A percentile compares a stretch with the other conserved stretches of the same genome.
phyloP scores from a whole-genome alignment of 2,797 vertebrate genomes.

The Pitangus sulphuratus region DNA sequence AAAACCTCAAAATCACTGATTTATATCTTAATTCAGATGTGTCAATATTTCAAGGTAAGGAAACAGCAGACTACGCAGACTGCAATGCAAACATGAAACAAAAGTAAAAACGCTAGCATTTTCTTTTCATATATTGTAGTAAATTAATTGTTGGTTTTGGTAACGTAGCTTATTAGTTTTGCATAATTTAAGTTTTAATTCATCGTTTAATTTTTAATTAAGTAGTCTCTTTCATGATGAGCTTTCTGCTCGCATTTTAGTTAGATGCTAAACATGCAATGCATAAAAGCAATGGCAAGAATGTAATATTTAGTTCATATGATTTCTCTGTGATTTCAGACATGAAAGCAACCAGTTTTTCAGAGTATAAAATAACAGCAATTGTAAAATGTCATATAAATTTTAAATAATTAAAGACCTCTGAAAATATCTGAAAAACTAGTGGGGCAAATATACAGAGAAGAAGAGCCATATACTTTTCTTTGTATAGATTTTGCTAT shows the following conservation, averaged over 20 bases:
- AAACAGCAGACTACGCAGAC: slow-evolving; percentile 42
- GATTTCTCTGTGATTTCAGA: slow-evolving; percentile 64
- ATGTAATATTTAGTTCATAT: slow-evolving; percentile 35
- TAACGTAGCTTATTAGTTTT: slow-evolving; percentile 80
- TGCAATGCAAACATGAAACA: slow-evolving; percentile 64
- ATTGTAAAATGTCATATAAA: slow-evolving; percentile 62
- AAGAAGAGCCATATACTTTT: background rate
- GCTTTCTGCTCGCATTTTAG: slow-evolving; percentile 70
- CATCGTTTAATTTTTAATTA: slow-evolving; percentile 83
- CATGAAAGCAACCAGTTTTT: slow-evolving; percentile 59
- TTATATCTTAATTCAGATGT: slow-evolving; percentile 67
- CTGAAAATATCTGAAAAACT: slow-evolving; percentile 49
- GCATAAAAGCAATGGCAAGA: slow-evolving; percentile 59
- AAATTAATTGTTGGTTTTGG: slow-evolving; percentile 78
- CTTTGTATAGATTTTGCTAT: background rate
- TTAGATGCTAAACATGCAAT: slow-evolving; percentile 64
- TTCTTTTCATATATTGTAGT: slow-evolving; percentile 65
- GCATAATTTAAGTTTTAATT: slow-evolving; percentile 85
- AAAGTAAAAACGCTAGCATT: slow-evolving; percentile 67
- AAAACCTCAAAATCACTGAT: slow-evolving; percentile 60
- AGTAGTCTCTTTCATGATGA: slow-evolving; percentile 75
- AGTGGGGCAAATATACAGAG: background rate
- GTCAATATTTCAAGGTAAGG: slow-evolving; percentile 50
- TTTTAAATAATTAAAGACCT: slow-evolving; percentile 75
- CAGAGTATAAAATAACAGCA: slow-evolving; percentile 57